Conservation (phyloP, 2,888 invertebrate species). For the Cataglyphis rosenhaueri region DNA sequence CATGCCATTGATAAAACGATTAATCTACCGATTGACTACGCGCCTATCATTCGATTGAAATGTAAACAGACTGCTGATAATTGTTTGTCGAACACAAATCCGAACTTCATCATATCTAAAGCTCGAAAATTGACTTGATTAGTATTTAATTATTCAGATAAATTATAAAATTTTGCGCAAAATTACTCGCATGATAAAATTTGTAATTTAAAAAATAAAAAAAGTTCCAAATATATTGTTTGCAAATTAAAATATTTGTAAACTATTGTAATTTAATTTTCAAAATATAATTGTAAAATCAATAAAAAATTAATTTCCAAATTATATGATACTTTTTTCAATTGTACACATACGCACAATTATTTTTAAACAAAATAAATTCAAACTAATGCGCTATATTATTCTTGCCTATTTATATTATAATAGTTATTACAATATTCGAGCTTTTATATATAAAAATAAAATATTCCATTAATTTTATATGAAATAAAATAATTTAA, state of each 20-base stretch:
- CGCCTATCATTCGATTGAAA: constrained; percentile 17
- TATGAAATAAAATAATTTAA: background rate
- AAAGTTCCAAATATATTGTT: background rate
- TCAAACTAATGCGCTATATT: background rate
- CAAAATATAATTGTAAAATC: background rate
- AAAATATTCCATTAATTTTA: background rate
- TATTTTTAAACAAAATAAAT: background rate
- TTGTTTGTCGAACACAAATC: constrained; percentile 28
- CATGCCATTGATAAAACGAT: constrained; percentile 56
- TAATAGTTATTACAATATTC: background rate
- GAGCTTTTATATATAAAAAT: background rate
- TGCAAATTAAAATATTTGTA: background rate
- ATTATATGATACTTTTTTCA: background rate
- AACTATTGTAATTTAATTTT: background rate
- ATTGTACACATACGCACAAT: background rate
- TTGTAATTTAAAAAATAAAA: background rate
- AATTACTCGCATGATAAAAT: background rate
- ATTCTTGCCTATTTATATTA: background rate
- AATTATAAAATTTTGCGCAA: background rate
- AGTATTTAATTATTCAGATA: background rate
- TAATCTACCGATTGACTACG: constrained; percentile 44
- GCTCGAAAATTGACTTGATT: background rate
- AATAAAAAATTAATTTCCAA: background rate
- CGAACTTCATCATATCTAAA: constrained; percentile 5
- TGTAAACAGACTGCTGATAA: constrained; percentile 36